These are phyloP conservation scores for Bothrops jararaca DNA, from an alignment of 2,113 vertebrate genomes.

Conservation along the genomic window DNA sequence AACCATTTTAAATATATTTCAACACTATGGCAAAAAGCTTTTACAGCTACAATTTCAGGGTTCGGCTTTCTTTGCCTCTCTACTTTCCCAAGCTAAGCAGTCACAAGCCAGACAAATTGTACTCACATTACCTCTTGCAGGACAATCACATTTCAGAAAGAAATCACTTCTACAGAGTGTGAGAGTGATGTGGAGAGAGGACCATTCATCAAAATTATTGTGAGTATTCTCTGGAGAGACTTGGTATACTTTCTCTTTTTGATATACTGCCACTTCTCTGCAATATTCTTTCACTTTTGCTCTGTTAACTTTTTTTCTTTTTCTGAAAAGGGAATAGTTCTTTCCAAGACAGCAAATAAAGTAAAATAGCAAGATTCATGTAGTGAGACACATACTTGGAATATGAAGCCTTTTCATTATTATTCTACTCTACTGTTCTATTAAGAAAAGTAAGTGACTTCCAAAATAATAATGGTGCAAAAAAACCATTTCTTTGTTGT, in stretches of 20 bases:
- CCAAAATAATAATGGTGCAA: not conserved
- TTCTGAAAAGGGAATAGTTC: conserved; percentile 13
- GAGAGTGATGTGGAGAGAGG: conserved; percentile 27
- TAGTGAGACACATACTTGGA: not conserved
- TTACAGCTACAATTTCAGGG: not conserved
- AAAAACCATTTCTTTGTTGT: not conserved
- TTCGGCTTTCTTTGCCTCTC: not conserved
- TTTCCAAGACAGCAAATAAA: not conserved
- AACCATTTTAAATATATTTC: not conserved
- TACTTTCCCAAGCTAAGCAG: not conserved
- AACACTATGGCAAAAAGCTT: not conserved
- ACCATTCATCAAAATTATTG: conserved; percentile 42
- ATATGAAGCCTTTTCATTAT: not conserved
- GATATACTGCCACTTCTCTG: conserved; percentile 40
- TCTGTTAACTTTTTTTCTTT: conserved; percentile 36
- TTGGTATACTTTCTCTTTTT: conserved; percentile 33
- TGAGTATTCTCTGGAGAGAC: conserved; percentile 29
- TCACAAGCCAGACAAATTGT: not conserved
- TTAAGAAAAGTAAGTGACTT: not conserved
- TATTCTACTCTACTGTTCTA: not conserved
- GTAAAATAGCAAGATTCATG: conserved; percentile 4
- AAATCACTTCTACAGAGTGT: conserved; percentile 24
- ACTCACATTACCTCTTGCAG: not conserved
- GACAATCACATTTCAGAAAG: not conserved
- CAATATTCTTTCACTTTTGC: conserved; percentile 19